phyloP scores from a whole-genome alignment of 2,888 invertebrate species.

The Yponomeuta sedellus region DNA sequence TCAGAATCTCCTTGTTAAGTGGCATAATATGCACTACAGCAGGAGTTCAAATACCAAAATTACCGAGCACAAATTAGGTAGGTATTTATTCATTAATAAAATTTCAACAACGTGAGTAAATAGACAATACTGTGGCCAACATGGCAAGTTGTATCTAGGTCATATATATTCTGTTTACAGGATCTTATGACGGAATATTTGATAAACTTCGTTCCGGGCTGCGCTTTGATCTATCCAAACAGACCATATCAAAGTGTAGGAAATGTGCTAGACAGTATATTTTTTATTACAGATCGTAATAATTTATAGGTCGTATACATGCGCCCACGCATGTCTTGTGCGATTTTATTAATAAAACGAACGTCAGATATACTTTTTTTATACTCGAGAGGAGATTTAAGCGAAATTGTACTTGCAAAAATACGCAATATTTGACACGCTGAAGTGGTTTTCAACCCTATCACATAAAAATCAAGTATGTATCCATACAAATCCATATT shows the following conservation, averaged over 20 bases:
- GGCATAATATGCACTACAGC: too few species aligned
- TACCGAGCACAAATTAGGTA: too few species aligned
- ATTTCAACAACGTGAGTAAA: too few species aligned
- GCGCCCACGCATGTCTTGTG: conserved; percentile 54
- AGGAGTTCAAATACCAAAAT: too few species aligned
- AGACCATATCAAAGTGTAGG: conserved; percentile 70
- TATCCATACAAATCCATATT: not conserved
- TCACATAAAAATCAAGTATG: not conserved
- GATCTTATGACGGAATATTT: conserved; percentile 46
- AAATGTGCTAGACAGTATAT: conserved; percentile 65
- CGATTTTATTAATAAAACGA: conserved; percentile 48
- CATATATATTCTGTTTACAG: not conserved
- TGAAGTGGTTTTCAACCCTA: not conserved
- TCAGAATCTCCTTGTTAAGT: not conserved
- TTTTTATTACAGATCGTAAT: conserved; percentile 63
- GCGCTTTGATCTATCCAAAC: conserved; percentile 71
- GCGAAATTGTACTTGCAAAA: not conserved
- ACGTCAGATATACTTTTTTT: not conserved
- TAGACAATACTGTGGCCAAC: too few species aligned
- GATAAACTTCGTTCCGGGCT: conserved; percentile 59
- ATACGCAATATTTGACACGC: not conserved
- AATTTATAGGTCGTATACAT: conserved; percentile 63
- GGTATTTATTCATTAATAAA: too few species aligned
- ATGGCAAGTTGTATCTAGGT: too few species aligned
- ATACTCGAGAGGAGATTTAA: not conserved